Evolutionary conservation across 2,113 vertebrate species (phyloP).

Genomic region (Rhegmatorhina hoffmannsi): DNA sequence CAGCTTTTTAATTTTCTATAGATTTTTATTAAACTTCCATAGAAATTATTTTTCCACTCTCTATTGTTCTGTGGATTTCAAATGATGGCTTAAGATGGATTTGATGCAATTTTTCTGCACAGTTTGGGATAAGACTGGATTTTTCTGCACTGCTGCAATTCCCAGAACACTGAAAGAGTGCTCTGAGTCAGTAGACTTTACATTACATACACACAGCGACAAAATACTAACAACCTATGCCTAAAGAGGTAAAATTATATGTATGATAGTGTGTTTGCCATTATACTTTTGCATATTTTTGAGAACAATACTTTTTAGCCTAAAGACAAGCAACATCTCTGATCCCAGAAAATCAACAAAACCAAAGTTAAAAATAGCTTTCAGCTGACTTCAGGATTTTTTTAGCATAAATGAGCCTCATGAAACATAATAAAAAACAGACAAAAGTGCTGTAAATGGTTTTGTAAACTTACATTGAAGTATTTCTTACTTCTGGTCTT

Average conservation of each 20-base stretch:
- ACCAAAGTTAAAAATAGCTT: background rate
- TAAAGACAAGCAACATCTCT: constrained; percentile 9
- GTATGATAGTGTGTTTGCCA: constrained; percentile 58
- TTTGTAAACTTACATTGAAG: constrained; percentile 12
- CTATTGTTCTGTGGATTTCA: background rate
- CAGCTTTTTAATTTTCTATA: background rate
- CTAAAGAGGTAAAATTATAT: constrained; percentile 54
- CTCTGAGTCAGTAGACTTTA: constrained; percentile 28
- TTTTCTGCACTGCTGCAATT: constrained; percentile 45
- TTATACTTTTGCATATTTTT: constrained; percentile 57
- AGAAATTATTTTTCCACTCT: background rate
- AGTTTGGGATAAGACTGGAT: background rate
- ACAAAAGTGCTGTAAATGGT: constrained; percentile 7
- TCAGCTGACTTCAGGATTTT: background rate
- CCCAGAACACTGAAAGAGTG: constrained; percentile 10
- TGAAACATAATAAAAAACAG: constrained; percentile 24
- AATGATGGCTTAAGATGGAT: background rate
- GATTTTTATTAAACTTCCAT: background rate
- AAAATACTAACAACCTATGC: background rate
- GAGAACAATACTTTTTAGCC: constrained; percentile 32
- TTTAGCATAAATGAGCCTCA: constrained; percentile 7
- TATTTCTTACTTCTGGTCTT: constrained; percentile 45
- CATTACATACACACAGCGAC: background rate
- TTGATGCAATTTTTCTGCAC: background rate
- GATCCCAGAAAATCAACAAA: background rate